A percentile compares a stretch with the other conserved stretches of the same genome.
Evolutionary conservation across 2,888 invertebrate genomes (phyloP).

Genomic region (Andrena minutula): DNA sequence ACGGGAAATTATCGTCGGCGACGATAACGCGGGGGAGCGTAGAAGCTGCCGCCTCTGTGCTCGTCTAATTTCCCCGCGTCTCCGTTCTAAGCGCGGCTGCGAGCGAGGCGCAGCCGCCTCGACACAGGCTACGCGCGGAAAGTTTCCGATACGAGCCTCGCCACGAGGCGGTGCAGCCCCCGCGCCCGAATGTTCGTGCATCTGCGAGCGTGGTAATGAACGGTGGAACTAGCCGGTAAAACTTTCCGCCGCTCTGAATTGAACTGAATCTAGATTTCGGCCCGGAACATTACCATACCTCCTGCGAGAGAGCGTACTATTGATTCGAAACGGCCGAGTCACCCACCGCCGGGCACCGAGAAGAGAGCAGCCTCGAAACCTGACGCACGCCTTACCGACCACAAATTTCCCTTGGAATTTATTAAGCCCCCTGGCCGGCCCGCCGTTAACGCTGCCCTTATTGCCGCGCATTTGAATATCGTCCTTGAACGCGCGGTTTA

Average conservation of each 20-base stretch:
- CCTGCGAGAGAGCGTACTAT: constrained; percentile 55
- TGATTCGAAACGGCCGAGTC: constrained; percentile 56
- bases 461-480: constrained; percentile 44
- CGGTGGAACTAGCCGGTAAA: constrained; percentile 56
- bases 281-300: constrained; percentile 62
- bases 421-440: constrained; percentile 30
- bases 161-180: not conserved
- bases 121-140: constrained; percentile 19
- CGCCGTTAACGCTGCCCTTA: constrained; percentile 29
- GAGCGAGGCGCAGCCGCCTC: not conserved
- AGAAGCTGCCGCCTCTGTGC: constrained; percentile 12
- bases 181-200: constrained; percentile 60
- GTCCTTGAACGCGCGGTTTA: constrained; percentile 34
- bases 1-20: not conserved
- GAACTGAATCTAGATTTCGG: constrained; percentile 64
- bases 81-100: not conserved
- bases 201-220: constrained; percentile 64
- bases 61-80: constrained; percentile 7
- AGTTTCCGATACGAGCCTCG: constrained; percentile 55
- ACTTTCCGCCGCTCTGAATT: constrained; percentile 64
- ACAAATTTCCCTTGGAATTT: constrained; percentile 32
- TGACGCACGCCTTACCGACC: constrained; percentile 8
- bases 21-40: not conserved
- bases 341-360: not conserved
- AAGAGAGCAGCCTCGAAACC: constrained; percentile 14